A percentile compares a stretch with the other conserved stretches of the same genome.
Conservation (phyloP, 2,888 invertebrate genomes). For the Oscheius sp. region DNA sequence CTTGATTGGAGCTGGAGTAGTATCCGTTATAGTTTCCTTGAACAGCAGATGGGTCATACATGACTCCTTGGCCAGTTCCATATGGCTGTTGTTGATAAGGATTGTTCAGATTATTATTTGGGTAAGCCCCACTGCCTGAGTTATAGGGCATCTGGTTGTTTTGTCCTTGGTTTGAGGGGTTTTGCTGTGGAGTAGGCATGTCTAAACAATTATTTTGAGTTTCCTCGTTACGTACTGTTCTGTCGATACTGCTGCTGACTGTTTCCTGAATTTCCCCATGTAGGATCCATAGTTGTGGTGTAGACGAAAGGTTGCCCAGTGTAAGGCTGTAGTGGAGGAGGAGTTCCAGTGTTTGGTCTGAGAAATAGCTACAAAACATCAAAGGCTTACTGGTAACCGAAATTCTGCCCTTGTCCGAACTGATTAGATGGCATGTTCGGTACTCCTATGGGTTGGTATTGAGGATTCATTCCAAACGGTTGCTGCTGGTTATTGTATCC, state of each 20-base stretch:
- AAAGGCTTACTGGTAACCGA: slow-evolving; percentile 21
- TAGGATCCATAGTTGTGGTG: slow-evolving; percentile 13
- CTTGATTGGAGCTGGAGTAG: not conserved
- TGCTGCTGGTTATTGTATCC: too few relatives aligned
- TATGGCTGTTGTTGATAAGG: slow-evolving; percentile 5
- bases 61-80: slow-evolving; percentile 6
- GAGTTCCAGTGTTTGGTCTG: slow-evolving; percentile 17
- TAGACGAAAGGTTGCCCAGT: slow-evolving; percentile 26
- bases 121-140: not conserved
- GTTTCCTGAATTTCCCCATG: not conserved
- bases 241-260: slow-evolving; percentile 10
- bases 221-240: not conserved
- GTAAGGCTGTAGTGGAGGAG: slow-evolving; percentile 20
- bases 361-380: not conserved
- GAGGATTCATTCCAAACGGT: not conserved
- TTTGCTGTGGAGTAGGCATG: not conserved
- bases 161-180: not conserved
- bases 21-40: slow-evolving; percentile 2
- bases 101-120: not conserved
- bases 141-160: not conserved
- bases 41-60: not conserved
- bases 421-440: not conserved
- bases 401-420: slow-evolving; percentile 18
- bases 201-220: not conserved
- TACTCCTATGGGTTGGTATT: slow-evolving; percentile 7